These are phyloP conservation scores for Seriola rivoliana DNA, from an alignment of 2,113 vertebrate genomes.

Conservation along the genomic window DNA sequence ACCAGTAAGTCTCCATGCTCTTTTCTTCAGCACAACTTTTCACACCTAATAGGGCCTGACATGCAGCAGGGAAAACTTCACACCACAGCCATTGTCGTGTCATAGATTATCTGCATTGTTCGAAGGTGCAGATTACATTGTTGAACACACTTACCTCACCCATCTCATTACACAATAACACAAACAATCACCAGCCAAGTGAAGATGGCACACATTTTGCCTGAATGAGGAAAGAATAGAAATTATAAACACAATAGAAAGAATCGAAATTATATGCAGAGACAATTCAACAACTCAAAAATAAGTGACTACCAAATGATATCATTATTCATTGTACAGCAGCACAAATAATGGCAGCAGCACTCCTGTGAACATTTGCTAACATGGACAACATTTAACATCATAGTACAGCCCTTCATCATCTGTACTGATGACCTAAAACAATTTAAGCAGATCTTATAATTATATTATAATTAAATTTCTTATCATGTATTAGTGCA, in stretches of 20 bases:
- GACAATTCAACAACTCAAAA: not conserved
- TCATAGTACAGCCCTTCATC: too few species aligned
- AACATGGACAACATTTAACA: not conserved
- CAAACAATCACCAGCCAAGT: not conserved
- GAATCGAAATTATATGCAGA: not conserved
- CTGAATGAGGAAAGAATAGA: constrained; percentile 12
- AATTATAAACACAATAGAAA: not conserved
- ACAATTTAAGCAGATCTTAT: too few species aligned
- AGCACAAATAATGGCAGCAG: too few species aligned
- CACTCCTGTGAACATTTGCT: too few species aligned
- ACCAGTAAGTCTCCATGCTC: constrained; percentile 88
- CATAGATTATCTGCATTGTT: not conserved
- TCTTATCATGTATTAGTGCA: too few species aligned
- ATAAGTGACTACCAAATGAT: not conserved
- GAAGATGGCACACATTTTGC: not conserved
- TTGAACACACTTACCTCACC: constrained; percentile 9
- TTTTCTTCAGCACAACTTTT: constrained; percentile 7
- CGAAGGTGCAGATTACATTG: not conserved
- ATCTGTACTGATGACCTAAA: too few species aligned
- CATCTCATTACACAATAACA: constrained; percentile 7
- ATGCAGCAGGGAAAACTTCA: constrained; percentile 8
- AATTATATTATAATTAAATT: too few species aligned
- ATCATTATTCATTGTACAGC: constrained; percentile 8
- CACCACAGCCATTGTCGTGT: constrained; percentile 1
- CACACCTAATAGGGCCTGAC: not conserved